Percentiles rank a stretch among this genome's conserved stretches.
phyloP scores from a whole-genome alignment of 2,888 invertebrate species.

The Deilephila porcellus region DNA sequence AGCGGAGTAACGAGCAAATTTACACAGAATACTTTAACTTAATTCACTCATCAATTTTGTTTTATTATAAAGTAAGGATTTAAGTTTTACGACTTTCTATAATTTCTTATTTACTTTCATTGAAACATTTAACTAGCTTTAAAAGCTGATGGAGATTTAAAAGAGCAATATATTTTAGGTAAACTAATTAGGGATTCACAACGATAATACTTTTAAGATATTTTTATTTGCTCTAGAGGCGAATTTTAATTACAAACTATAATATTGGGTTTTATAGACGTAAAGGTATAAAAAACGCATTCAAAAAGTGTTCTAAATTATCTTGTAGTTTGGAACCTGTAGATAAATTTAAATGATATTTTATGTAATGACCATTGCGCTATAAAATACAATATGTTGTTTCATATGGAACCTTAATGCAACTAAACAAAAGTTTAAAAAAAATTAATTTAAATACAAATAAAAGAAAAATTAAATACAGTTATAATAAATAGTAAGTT shows the following conservation, averaged over 20 bases:
- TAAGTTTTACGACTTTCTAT: conserved; percentile 23
- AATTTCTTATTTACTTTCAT: conserved; percentile 21
- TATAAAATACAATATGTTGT: too few species aligned
- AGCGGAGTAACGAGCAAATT: conserved; percentile 33
- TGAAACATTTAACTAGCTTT: conserved; percentile 5
- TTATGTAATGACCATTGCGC: too few species aligned
- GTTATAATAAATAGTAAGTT: too few species aligned
- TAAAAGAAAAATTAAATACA: too few species aligned
- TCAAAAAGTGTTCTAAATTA: not conserved
- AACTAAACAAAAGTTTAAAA: too few species aligned
- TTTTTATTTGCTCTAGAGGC: not conserved
- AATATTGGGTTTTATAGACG: too few species aligned
- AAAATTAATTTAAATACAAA: too few species aligned
- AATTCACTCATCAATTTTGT: conserved; percentile 20
- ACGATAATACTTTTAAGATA: conserved; percentile 9
- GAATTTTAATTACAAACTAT: not conserved
- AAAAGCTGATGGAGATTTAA: conserved; percentile 15
- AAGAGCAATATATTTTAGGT: conserved; percentile 10
- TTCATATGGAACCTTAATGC: too few species aligned
- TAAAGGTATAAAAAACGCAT: not conserved
- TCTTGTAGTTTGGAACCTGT: too few species aligned
- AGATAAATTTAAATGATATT: too few species aligned
- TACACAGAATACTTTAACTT: conserved; percentile 31
- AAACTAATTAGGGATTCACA: not conserved
- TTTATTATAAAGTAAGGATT: conserved; percentile 14